These are phyloP conservation scores for Sardina pilchardus DNA, from an alignment of 2,113 vertebrate genomes.

Conservation along the genomic window DNA sequence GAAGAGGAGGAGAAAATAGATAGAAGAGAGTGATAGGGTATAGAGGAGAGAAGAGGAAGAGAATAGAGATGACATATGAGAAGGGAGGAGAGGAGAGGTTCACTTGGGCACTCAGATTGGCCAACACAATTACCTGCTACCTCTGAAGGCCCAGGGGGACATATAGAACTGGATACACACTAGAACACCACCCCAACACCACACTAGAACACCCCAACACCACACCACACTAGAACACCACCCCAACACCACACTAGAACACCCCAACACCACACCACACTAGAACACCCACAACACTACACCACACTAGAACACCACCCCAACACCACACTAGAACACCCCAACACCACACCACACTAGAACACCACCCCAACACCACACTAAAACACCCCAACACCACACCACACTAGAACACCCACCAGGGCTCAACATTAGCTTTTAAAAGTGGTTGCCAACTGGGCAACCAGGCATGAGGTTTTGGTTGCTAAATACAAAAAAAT, in stretches of 20 bases:
- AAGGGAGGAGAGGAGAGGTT: neutral
- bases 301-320: neutral
- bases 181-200: neutral
- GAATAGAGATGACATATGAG: neutral
- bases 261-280: neutral
- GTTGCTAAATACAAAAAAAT: too few species aligned
- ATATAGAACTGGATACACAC: neutral
- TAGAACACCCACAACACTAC: neutral
- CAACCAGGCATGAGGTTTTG: too few species aligned
- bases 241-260: neutral
- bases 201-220: too few species aligned
- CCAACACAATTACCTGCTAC: slow-evolving; percentile 36
- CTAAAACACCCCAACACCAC: too few species aligned
- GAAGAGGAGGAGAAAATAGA: neutral
- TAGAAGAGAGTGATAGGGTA: neutral
- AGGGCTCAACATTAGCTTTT: too few species aligned
- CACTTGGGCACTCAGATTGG: slow-evolving; percentile 16
- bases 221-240: neutral
- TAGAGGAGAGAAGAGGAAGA: neutral
- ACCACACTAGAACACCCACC: too few species aligned
- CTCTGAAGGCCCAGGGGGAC: neutral
- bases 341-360: neutral
- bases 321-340: neutral
- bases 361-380: too few species aligned
- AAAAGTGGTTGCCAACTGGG: too few species aligned